Percentiles rank a stretch among this genome's conserved stretches.
phyloP scores from a whole-genome alignment of 2,797 vertebrate genomes.

The Bovichtus variegatus region DNA sequence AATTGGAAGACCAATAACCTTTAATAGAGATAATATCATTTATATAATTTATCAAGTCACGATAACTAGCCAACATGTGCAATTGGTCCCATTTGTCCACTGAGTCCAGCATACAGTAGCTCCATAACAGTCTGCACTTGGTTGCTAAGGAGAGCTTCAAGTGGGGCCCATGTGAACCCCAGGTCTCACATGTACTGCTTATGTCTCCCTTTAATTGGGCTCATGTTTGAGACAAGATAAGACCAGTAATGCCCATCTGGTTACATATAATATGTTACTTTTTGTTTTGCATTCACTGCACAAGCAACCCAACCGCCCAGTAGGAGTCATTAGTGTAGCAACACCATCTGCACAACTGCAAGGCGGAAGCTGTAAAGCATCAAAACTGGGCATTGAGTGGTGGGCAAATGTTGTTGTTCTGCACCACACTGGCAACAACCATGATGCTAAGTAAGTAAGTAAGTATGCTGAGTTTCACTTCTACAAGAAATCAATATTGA shows the following conservation, averaged over 20 bases:
- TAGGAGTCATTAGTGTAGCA: conserved; percentile 60
- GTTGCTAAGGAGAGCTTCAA: conserved; percentile 6
- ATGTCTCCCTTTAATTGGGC: conserved; percentile 46
- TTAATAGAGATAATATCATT: neutral
- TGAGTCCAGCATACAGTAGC: neutral
- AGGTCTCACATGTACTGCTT: conserved; percentile 3
- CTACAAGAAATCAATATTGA: conserved; percentile 34
- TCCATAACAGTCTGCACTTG: neutral
- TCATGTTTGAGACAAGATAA: conserved; percentile 33
- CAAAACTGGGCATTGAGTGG: conserved; percentile 27
- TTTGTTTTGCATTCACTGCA: conserved; percentile 56
- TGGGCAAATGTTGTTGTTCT: conserved; percentile 20
- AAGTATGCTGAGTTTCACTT: conserved; percentile 1
- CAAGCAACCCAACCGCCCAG: conserved; percentile 41
- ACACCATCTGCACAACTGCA: conserved; percentile 51
- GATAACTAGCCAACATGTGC: neutral
- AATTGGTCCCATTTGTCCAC: conserved; percentile 8
- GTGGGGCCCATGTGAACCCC: neutral
- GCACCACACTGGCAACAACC: conserved; percentile 2
- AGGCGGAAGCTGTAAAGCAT: conserved; percentile 30
- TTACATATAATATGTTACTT: conserved; percentile 26
- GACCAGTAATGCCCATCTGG: conserved; percentile 28
- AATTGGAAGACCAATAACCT: neutral
- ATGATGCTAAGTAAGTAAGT: conserved; percentile 5
- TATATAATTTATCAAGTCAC: neutral